phyloP scores from a whole-genome alignment of 2,797 vertebrate genomes.

The Eupleurogrammus muticus region DNA sequence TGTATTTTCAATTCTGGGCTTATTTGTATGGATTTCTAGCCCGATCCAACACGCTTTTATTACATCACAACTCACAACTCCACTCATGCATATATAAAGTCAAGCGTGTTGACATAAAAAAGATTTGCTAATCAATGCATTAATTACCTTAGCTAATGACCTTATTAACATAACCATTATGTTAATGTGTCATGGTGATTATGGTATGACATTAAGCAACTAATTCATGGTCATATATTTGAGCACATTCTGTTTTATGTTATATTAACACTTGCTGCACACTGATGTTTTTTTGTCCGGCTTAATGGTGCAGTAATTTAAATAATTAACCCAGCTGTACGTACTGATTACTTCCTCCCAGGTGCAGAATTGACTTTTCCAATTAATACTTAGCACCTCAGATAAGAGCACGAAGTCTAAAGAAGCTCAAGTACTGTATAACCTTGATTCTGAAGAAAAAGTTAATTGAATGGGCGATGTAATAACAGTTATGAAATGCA shows the following conservation, averaged over 20 bases:
- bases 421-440: not conserved
- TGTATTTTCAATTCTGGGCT: not conserved
- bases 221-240: conserved; percentile 17
- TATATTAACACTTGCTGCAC: conserved; percentile 2
- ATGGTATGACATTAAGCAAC: conserved; percentile 44
- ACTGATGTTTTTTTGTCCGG: not conserved
- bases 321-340: not conserved
- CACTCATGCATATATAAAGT: conserved; percentile 12
- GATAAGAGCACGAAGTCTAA: not conserved
- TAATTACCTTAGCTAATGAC: conserved; percentile 48
- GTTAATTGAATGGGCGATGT: not conserved
- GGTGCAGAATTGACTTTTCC: not conserved
- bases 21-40: not conserved
- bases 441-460: not conserved
- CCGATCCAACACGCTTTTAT: conserved; percentile 1
- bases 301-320: not conserved
- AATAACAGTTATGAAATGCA: not conserved
- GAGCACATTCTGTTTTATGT: not conserved
- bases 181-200: conserved; percentile 44
- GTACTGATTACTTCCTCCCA: not conserved
- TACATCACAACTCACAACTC: conserved; percentile 1
- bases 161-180: conserved; percentile 38
- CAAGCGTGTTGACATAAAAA: conserved; percentile 17
- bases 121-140: conserved; percentile 31
- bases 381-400: not conserved